phyloP scores from a whole-genome alignment of 1,140 invertebrate genomes.

The Chrysoperla carnea region DNA sequence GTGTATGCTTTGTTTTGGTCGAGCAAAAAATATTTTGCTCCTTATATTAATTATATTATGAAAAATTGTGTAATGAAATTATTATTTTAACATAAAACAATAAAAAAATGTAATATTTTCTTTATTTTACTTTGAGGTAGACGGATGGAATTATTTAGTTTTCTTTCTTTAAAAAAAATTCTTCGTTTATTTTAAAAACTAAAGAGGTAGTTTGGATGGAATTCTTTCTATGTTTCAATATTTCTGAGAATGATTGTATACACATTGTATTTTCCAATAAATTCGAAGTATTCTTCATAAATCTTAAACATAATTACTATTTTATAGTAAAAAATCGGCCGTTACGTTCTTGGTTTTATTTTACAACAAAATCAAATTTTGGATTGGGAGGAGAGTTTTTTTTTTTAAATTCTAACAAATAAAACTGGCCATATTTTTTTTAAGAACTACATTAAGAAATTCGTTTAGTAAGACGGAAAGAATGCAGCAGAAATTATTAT shows the following conservation, averaged over 20 bases:
- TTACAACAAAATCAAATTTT: no score
- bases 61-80: neutral
- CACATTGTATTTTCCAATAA: conserved; percentile 10
- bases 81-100: no score
- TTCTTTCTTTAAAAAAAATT: neutral
- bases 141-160: conserved; percentile 21
- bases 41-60: neutral
- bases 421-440: no score
- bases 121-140: conserved; percentile 17
- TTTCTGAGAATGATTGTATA: neutral
- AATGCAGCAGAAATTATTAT: no score
- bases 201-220: neutral
- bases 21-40: conserved; percentile 1
- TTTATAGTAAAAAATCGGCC: neutral
- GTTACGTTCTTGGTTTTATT: no score
- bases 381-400: no score
- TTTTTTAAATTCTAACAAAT: no score
- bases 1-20: conserved; percentile 7
- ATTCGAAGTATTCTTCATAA: conserved; percentile 5
- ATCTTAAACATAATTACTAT: conserved; percentile 9
- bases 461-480: no score
- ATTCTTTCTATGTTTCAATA: neutral
- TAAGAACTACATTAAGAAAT: no score
- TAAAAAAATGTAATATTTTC: neutral
- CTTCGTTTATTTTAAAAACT: neutral